Base-by-base conservation (phyloP, 1,140 invertebrate genomes). In the Eurosta solidaginis region DNA sequence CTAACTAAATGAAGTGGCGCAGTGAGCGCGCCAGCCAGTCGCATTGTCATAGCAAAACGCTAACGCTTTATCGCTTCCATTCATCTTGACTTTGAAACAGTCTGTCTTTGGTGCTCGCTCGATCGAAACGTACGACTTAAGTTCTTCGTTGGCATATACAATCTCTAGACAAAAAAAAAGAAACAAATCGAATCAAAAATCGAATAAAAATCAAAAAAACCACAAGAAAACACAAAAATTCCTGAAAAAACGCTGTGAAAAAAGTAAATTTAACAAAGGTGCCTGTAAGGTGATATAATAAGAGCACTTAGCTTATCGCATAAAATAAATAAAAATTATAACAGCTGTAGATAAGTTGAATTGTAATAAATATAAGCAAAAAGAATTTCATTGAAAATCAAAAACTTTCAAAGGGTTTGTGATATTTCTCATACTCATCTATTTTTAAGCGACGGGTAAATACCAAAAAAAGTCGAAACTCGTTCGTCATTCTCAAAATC, bases 71-170 rank as follows among this genome's bases (percentile, higher is more conserved):
- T 77, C 76, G 40, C 36, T 63, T 77, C 63, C 76, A 77, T 59
- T 77, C 54, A 50, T 76, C 74, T 73, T 74, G 68, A 74, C 74
- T 54, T 74, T 78, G 77, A 68, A 81, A 87, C 83, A 87, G 85
- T 87, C 83, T 87, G 85, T 87, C 85, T 87, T 87, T 87, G 85
- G 85, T n/a, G n/a, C n/a, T n/a, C 87, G 85, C 84, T 87, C 85
- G 84, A 85, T 83, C 85, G 83, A 85, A 83, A 86, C 85, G 85
- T 86, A 82, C 79, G 78, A 63, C 63, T 77, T 36, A 20, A 47
- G 29, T 76, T 76, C 47, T 77, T 68, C 52, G 33, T 47, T 40
- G 54, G 50, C 29, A 77, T 29, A 5, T 20, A 44, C 49, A 68
- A 68, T 40, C 33, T 68, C 33, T 29, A 52, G n/a, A 36, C 52